phyloP scores from a whole-genome alignment of 2,888 invertebrate species.

The Megaustenia siamemsis region DNA sequence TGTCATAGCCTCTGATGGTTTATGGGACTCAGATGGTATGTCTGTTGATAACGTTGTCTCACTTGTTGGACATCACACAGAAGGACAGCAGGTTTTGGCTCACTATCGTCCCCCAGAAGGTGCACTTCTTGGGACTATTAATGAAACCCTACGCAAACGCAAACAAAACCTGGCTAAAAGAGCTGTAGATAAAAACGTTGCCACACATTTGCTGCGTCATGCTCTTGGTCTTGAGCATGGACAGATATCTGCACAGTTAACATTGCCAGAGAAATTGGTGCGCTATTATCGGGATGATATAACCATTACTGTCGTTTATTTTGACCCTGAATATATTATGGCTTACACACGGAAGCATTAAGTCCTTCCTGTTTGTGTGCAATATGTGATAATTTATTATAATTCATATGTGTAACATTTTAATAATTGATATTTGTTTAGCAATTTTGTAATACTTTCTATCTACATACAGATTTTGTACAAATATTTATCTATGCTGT shows the following conservation, averaged over 20 bases:
- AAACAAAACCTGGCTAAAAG: constrained; percentile 88
- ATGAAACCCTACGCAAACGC: constrained; percentile 83
- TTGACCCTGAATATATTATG: constrained; percentile 84
- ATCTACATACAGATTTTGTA: no score
- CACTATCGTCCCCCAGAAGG: constrained; percentile 86
- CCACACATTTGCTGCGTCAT: constrained; percentile 97
- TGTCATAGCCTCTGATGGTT: constrained; percentile 94
- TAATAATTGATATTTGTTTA: no score
- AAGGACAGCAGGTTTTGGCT: constrained; percentile 88
- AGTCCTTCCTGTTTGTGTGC: not conserved
- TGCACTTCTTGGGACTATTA: constrained; percentile 67
- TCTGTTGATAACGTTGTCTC: constrained; percentile 89
- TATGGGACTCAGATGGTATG: constrained; percentile 91
- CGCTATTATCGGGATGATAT: constrained; percentile 96
- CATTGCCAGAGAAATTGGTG: constrained; percentile 91
- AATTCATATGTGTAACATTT: not conserved
- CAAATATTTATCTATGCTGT: no score
- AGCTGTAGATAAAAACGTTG: constrained; percentile 94
- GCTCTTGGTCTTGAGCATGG: constrained; percentile 95
- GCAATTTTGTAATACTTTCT: no score
- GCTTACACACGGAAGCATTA: constrained; percentile 49
- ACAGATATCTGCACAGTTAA: constrained; percentile 90
- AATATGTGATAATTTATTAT: not conserved
- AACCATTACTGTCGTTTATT: constrained; percentile 94
- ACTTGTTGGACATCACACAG: constrained; percentile 95